Conservation (phyloP, 2,888 invertebrate species). For the Sisyra nigra region DNA sequence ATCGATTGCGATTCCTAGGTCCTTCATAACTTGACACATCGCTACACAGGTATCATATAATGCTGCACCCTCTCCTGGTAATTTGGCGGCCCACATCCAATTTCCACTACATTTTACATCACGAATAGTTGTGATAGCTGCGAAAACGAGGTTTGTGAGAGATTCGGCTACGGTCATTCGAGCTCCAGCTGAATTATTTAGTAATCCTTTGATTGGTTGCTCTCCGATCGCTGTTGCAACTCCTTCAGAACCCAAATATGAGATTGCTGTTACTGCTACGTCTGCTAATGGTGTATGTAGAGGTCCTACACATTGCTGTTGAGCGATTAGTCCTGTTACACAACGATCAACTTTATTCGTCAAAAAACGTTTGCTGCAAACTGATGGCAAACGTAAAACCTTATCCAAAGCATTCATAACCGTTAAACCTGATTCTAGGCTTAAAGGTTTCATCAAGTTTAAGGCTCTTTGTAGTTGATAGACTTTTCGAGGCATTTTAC, state of each 20-base stretch:
- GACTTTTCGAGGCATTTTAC: constrained; percentile 69
- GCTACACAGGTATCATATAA: constrained; percentile 76
- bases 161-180: constrained; percentile 91
- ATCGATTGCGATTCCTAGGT: constrained; percentile 78
- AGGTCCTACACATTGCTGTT: constrained; percentile 97
- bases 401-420: constrained; percentile 53
- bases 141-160: constrained; percentile 76
- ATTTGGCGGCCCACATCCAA: constrained; percentile 99
- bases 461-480: constrained; percentile 27
- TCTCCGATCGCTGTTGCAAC: constrained; percentile 93
- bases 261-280: constrained; percentile 78
- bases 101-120: constrained; percentile 99
- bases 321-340: constrained; percentile 87
- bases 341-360: constrained; percentile 94
- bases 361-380: constrained; percentile 87
- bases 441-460: constrained; percentile 18
- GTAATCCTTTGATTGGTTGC: constrained; percentile 79
- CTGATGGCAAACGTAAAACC: constrained; percentile 77
- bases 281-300: constrained; percentile 92
- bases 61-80: constrained; percentile 80
- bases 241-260: constrained; percentile 67
- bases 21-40: constrained; percentile 70
- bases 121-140: constrained; percentile 43
- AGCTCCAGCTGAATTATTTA: constrained; percentile 74
- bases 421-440: constrained; percentile 34